Conservation (phyloP, 1,140 invertebrate species). For the Goniozus legneri region DNA sequence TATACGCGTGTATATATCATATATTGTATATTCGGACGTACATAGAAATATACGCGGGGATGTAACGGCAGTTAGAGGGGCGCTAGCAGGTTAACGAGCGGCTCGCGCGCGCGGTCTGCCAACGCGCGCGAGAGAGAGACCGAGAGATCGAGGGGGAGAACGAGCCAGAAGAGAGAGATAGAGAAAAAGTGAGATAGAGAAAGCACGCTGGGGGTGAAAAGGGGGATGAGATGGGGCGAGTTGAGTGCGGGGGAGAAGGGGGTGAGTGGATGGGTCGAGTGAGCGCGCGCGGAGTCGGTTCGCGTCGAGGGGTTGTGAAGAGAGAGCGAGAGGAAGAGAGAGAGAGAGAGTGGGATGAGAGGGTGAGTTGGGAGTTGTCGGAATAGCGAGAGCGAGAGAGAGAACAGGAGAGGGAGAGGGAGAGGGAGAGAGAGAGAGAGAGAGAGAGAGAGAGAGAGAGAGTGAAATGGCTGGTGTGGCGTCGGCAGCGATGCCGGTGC, state of each 20-base stretch:
- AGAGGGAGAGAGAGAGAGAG: background rate
- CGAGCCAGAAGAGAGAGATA: slow-evolving; percentile 8
- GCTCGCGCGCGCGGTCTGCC: slow-evolving; percentile 25
- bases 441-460: slow-evolving; percentile 8
- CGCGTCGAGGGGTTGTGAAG: slow-evolving; percentile 16
- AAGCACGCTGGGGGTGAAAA: slow-evolving; percentile 14
- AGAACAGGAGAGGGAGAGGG: slow-evolving; percentile 18
- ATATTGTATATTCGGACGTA: background rate
- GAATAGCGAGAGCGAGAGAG: slow-evolving; percentile 14
- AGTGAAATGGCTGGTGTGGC: slow-evolving; percentile 1
- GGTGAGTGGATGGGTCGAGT: slow-evolving; percentile 23
- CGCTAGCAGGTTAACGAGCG: slow-evolving; percentile 45
- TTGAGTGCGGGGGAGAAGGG: slow-evolving; percentile 14
- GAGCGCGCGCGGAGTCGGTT: slow-evolving; percentile 11
- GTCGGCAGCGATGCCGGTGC: slow-evolving; percentile 9
- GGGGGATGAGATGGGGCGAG: no score
- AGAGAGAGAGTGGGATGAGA: slow-evolving; percentile 23
- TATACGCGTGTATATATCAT: slow-evolving; percentile 4
- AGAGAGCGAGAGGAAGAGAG: slow-evolving; percentile 20
- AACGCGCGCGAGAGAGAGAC: slow-evolving; percentile 1
- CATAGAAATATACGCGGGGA: background rate
- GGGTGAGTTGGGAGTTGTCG: slow-evolving; percentile 19
- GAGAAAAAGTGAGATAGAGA: slow-evolving; percentile 18
- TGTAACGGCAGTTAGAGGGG: slow-evolving; percentile 37
- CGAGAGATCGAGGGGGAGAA: slow-evolving; percentile 2